Evolutionary conservation across 92 coral and sea anemone species (phyloP).

Genomic region (Porites cylindrica): DNA sequence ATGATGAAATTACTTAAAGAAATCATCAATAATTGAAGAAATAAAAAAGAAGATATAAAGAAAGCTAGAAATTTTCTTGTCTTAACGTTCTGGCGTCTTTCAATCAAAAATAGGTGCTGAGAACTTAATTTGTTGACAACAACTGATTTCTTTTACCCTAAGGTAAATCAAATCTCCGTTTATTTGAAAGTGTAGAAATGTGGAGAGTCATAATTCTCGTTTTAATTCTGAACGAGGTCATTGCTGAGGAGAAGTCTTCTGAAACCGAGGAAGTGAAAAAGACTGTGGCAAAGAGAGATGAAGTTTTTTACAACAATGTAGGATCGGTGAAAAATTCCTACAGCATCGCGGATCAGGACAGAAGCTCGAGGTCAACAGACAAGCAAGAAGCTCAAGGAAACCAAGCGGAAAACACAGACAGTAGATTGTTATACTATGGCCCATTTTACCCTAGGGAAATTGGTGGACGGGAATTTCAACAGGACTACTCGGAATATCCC

Average conservation of each 20-base stretch:
- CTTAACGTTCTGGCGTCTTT: constrained; percentile 16
- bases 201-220: not conserved
- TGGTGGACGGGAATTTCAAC: constrained; percentile 13
- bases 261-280: constrained; percentile 8
- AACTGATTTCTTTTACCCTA: not conserved
- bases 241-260: constrained; percentile 19
- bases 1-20: constrained; percentile 26
- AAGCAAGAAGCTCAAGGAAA: constrained; percentile 50
- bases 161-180: not conserved
- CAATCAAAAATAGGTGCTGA: not conserved
- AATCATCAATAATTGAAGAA: constrained; percentile 51
- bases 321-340: constrained; percentile 52
- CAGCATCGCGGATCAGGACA: constrained; percentile 61
- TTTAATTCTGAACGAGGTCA: not conserved
- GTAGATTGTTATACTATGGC: constrained; percentile 41
- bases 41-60: constrained; percentile 41
- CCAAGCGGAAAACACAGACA: not conserved
- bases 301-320: constrained; percentile 42
- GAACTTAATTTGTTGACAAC: not conserved
- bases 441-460: constrained; percentile 44
- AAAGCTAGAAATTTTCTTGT: not conserved
- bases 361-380: constrained; percentile 49
- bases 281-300: constrained; percentile 47
- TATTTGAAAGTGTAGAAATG: constrained; percentile 5
- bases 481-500: constrained; percentile 36